Base-by-base conservation (phyloP, 1,140 invertebrate genomes). In the Drosophila littoralis region DNA sequence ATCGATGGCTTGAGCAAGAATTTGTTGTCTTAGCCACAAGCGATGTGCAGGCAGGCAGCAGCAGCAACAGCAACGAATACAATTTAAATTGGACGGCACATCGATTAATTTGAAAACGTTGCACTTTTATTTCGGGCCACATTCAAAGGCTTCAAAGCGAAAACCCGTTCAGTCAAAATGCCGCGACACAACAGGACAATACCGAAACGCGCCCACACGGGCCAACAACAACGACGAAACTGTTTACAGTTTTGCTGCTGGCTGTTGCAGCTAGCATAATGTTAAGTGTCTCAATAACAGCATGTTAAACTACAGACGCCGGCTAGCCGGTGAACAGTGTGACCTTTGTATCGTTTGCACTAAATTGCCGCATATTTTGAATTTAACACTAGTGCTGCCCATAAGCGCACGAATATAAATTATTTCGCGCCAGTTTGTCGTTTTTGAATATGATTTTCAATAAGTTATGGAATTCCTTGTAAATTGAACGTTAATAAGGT, bases 81-180 rank as follows among this genome's bases (percentile, higher is more conserved):
- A 58, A 64, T 70, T 58, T 70, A 61, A 35, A 42, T 74, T 74
- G 71, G 71, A 74, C 71, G 69, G 69, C 61, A 58, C 69, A 72
- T 72, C 69, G 57, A 74, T 69, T 69, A 55, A 69, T 74, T 74
- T 69, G 43, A 61, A 74, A 74, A 66, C 42, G 28, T 68, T 71
- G 72, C 52, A 75, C 52, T 70, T 70, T 70, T 71, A 51, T 64
- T 70, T 70, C n/a, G 33, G 43, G 28, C 9, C 51, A 33, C 45
- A 75, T 60, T 48, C 48, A 60, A 75, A 75, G 71, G 66, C 71
- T 69, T 46, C 43, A 32, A 66, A 43, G 55, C 28, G 13, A 69
- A 55, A 75, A 75, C 72, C 72, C 66, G 72, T 75, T 70, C 71
- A 69, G 36, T 17, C 43, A 51, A 64, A 63, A 70, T 13, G 45